Evolutionary conservation across 2,113 vertebrate genomes (phyloP), one percentile per base, ranked within the genome.

Genomic region (Eublepharis macularius): DNA sequence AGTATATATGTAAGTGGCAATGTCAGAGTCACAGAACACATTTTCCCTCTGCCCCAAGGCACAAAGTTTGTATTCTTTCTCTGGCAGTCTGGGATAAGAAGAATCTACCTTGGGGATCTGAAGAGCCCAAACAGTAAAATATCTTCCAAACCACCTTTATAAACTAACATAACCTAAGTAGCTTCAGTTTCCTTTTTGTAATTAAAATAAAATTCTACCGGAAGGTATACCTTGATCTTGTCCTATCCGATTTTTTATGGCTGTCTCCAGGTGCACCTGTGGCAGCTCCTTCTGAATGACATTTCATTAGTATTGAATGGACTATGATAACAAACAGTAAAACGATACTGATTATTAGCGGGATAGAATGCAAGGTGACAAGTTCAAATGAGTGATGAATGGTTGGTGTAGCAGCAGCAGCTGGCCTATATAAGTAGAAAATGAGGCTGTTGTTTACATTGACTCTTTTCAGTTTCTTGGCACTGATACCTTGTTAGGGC

Each of bases 201-300:
- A 88, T 90, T 89, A 86, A 93, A 95, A 63, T 90, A 86, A 93
- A 94, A 63, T 74, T 60, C 73, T 87, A n/a, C 72, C 81, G 19
- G 7, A n/a, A 82, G 47, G 0, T 80, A 7, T 34, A 16, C 39
- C 66, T 9, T 80, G 14, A 17, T 47, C 10, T 86, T 76, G 10
- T 19, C 49, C 81, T 16, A 88, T 24, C 10, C 0, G 0, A 9
- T 68, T 76, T 74, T 75, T 63, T 32, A 69, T 66, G 54, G 16
- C 24, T 60, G 39, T 65, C 19, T 10, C 1, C 4, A 39, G 43
- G 32, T 81, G 32, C 32, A 47, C 17, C 8, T 88, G 60, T 14
- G 72, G 51, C 54, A 86, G 47, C 34, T 79, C 74, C 89, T 80
- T 63, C 60, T 83, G 66, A 94, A 87, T 51, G 34, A 73, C 89